These are phyloP conservation scores for Enteromius fasciolatus DNA, from an alignment of 2,797 vertebrate genomes.

Conservation along the genomic window DNA sequence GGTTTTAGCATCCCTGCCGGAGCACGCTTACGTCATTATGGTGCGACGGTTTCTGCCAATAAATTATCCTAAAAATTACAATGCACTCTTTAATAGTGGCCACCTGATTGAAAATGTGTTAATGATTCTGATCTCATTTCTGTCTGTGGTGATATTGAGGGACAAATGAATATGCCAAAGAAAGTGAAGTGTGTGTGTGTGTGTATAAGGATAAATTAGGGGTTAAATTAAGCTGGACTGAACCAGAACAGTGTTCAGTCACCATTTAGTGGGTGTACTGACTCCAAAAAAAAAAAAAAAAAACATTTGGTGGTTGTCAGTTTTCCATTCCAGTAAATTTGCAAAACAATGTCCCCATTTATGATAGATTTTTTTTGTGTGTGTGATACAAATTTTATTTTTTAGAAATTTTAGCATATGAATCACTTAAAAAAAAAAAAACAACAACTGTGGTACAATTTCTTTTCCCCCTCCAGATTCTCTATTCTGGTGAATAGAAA, in stretches of 20 bases:
- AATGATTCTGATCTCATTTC: conserved; percentile 9
- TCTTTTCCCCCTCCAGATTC: no score
- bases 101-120: conserved; percentile 15
- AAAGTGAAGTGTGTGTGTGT: conserved; percentile 3
- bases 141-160: conserved; percentile 35
- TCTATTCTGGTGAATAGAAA: no score
- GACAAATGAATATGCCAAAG: conserved; percentile 26
- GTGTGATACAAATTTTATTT: background rate
- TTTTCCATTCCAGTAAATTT: background rate
- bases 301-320: background rate
- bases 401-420: background rate
- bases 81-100: no score
- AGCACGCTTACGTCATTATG: no score
- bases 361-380: background rate
- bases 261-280: background rate
- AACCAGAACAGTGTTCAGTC: background rate
- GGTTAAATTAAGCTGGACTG: background rate
- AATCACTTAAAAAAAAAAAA: background rate
- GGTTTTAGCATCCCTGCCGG: no score
- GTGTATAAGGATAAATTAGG: background rate
- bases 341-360: background rate
- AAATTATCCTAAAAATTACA: no score
- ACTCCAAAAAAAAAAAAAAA: background rate
- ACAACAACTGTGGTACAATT: no score
- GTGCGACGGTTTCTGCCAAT: no score